Evolutionary conservation across 2,113 vertebrate species (phyloP), one percentile per base, ranked within the genome.

Genomic region (Nothobranchius furzeri): DNA sequence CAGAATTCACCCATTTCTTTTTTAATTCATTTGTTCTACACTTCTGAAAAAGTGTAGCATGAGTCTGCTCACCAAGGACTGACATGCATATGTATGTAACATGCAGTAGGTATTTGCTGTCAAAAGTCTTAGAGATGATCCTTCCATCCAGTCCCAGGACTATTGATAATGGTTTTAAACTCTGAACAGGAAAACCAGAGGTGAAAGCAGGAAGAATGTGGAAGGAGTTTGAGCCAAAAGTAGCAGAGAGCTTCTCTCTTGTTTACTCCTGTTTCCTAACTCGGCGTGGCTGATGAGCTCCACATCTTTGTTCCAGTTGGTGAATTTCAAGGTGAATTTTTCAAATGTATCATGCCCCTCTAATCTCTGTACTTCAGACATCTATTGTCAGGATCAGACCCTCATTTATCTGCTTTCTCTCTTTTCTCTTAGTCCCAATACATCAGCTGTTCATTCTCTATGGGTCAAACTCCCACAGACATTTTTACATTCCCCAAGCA

Each of bases 131-230:
- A 65, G 42, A 57, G 62, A 59, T 25, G 20, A 4, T 30, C 2
- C 30, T 30, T 30, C 30, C 30, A 12, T 24, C 77, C 73, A 79
- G 75, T 87, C 73, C 49, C 15, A 55, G 30, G 54, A 62, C 30
- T 0, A 2, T 50, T 55, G 54, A 76, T 20, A 60, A 43, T 43
- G 55, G 56, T 64, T 72, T 73, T 37, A 54, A 79, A 71, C 65
- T 69, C 64, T 20, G 55, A 48, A 60, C 57, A 75, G 74, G 64
- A 75, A 54, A 47, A 51, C 56, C 24, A 48, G 25, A 70, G 60
- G 15, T 60, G 49, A 43, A 37, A 52, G 71, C 75, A 85, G 86
- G 69, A 82, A 76, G 85, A 89, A 89, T 69, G 73, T 12, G 30
- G 48, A 47, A 30, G 20, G 36, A 10, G 17, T 7, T 25, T 2